Evolutionary conservation across 2,797 vertebrate genomes (phyloP).

Genomic region (Melanogrammus aeglefinus): DNA sequence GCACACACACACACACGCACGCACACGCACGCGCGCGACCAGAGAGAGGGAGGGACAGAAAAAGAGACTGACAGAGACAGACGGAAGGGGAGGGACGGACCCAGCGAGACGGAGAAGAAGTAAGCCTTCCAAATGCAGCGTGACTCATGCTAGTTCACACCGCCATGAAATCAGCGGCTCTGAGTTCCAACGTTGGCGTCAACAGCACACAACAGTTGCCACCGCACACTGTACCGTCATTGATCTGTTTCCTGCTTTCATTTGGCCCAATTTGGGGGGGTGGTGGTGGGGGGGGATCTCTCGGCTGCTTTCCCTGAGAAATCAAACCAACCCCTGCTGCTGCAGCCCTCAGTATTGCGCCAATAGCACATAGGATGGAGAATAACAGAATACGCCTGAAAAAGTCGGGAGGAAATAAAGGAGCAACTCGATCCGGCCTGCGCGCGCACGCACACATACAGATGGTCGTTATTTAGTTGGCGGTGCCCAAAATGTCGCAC

Average conservation of each 20-base stretch:
- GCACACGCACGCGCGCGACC: no score
- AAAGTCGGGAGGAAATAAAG: conserved; percentile 40
- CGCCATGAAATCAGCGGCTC: background rate
- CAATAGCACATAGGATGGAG: conserved; percentile 55
- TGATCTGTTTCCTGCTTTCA: conserved; percentile 64
- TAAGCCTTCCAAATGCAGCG: background rate
- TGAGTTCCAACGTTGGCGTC: background rate
- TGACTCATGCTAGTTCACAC: background rate
- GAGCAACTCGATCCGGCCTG: no score
- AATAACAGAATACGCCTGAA: conserved; percentile 63
- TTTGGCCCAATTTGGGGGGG: conserved; percentile 66
- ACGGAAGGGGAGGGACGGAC: background rate
- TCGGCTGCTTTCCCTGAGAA: conserved; percentile 70
- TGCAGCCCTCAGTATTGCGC: conserved; percentile 67
- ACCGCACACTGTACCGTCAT: conserved; percentile 53
- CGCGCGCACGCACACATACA: conserved; percentile 20
- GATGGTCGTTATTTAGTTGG: conserved; percentile 63
- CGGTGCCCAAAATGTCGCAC: conserved; percentile 22
- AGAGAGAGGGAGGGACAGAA: no score
- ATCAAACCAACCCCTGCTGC: conserved; percentile 70
- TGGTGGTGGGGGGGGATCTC: conserved; percentile 64
- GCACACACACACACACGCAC: no score
- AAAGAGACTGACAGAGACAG: no score
- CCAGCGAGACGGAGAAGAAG: background rate
- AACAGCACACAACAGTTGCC: conserved; percentile 36